phyloP scores from a whole-genome alignment of 92 coral and sea anemone genomes.

The Paramuricea clavata region DNA sequence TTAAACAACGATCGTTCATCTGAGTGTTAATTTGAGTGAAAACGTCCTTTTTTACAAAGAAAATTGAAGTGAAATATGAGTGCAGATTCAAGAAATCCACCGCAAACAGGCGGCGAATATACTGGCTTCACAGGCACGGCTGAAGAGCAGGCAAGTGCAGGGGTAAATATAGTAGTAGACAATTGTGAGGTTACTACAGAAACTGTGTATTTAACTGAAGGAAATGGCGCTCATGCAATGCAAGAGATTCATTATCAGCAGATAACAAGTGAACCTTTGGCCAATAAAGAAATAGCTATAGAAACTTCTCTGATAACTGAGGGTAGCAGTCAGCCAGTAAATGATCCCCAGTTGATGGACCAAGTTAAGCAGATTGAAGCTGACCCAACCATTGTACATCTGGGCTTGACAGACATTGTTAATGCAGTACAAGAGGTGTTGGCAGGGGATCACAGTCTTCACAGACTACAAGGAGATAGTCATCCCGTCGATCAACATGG shows the following conservation, averaged over 20 bases:
- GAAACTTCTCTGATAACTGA: background rate
- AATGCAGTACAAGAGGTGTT: constrained; percentile 26
- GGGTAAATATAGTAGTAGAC: background rate
- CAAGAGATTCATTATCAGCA: background rate
- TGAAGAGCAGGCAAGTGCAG: constrained; percentile 1
- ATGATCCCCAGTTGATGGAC: background rate
- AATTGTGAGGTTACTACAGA: background rate
- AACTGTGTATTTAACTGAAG: constrained; percentile 1
- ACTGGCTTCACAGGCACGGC: background rate
- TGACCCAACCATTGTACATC: background rate
- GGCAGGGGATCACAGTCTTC: constrained; percentile 9
- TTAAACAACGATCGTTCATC: background rate
- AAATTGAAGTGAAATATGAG: constrained; percentile 7
- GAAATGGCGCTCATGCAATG: background rate
- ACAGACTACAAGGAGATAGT: background rate
- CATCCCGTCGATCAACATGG: background rate
- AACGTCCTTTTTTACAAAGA: background rate
- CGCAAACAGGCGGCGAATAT: background rate
- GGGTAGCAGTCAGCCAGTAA: background rate
- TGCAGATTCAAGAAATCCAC: background rate
- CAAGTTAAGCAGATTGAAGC: background rate
- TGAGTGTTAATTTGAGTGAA: background rate
- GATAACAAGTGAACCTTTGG: background rate
- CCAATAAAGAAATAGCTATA: background rate
- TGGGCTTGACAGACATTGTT: constrained; percentile 22